Evolutionary conservation across 2,797 vertebrate species (phyloP).

Genomic region (Pipistrellus pygmaeus): DNA sequence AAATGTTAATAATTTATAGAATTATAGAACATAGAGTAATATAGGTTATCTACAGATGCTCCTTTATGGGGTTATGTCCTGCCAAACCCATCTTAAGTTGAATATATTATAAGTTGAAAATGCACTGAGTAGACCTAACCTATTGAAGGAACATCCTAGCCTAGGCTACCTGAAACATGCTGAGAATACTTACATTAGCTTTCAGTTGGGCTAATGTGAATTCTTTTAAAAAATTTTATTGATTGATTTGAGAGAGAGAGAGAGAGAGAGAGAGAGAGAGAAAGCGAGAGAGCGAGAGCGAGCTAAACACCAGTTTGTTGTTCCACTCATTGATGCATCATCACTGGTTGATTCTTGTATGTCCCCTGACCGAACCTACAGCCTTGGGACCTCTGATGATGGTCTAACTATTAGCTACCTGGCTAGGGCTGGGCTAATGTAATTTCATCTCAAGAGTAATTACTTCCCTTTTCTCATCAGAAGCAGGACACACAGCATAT

Average conservation of each 20-base stretch:
- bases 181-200: neutral
- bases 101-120: neutral
- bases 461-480: neutral
- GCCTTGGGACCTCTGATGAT: neutral
- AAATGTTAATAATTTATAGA: conserved; percentile 59
- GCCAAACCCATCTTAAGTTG: neutral
- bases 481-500: neutral
- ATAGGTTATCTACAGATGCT: neutral
- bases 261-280: neutral
- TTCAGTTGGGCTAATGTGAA: neutral
- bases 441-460: neutral
- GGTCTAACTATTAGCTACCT: neutral
- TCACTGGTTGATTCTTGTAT: neutral
- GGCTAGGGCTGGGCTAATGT: neutral
- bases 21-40: neutral
- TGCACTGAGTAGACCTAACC: neutral
- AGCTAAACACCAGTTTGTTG: neutral
- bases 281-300: too few species aligned
- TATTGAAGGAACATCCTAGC: neutral
- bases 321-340: neutral
- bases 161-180: neutral
- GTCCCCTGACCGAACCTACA: neutral
- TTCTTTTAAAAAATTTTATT: neutral
- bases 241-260: neutral
- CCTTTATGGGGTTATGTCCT: neutral